A percentile compares a stretch with the other conserved stretches of the same genome.
These are phyloP conservation scores for Trachurus trachurus DNA, from an alignment of 2,797 vertebrate genomes.

Conservation along the genomic window DNA sequence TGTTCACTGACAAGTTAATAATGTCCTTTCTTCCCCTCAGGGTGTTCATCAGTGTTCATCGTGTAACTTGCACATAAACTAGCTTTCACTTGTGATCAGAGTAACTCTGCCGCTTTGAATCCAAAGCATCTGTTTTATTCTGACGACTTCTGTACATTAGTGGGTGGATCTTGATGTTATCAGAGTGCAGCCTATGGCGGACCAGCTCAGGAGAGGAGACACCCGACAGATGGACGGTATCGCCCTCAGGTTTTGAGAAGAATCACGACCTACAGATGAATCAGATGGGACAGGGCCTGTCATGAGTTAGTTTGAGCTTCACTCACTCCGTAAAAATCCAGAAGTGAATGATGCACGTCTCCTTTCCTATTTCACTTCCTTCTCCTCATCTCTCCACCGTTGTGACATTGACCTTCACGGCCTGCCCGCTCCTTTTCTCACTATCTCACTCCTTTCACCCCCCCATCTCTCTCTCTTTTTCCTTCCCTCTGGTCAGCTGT, in stretches of 20 bases:
- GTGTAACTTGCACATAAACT: background rate
- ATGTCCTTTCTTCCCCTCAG: background rate
- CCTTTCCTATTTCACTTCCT: background rate
- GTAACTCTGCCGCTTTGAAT: background rate
- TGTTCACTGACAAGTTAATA: background rate
- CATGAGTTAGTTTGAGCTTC: conserved; percentile 22
- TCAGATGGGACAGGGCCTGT: conserved; percentile 46
- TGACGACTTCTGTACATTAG: conserved; percentile 4
- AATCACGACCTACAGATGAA: conserved; percentile 36
- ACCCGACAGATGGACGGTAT: conserved; percentile 53
- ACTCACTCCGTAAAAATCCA: background rate
- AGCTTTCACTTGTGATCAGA: conserved; percentile 5
- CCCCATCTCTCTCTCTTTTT: conserved; percentile 38
- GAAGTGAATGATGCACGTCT: background rate
- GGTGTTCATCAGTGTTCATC: background rate
- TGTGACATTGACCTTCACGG: conserved; percentile 36
- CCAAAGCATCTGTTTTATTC: conserved; percentile 3
- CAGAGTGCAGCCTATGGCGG: conserved; percentile 8
- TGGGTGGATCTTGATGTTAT: conserved; percentile 6
- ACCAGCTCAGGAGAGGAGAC: conserved; percentile 18
- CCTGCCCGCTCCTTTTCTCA: conserved; percentile 51
- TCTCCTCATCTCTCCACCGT: background rate
- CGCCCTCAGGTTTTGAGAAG: conserved; percentile 36
- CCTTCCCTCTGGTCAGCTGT: conserved; percentile 57
- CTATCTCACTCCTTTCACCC: conserved; percentile 48